phyloP scores from a whole-genome alignment of 2,113 vertebrate species.

The Dicaeum eximium region DNA sequence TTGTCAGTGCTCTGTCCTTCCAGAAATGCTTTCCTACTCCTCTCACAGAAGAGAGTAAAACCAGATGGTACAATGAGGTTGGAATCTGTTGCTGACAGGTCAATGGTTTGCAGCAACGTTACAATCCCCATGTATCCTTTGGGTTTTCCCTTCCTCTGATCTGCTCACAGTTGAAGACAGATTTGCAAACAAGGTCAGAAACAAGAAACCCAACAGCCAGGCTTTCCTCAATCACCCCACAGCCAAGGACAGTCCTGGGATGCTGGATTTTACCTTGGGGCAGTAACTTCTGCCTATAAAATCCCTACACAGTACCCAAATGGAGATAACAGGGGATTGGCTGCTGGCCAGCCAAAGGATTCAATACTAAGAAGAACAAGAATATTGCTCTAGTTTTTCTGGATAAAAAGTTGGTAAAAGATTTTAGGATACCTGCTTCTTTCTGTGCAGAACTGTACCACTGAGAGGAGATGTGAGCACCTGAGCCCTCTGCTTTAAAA shows the following conservation, averaged over 20 bases:
- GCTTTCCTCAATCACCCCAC: background rate
- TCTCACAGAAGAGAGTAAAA: background rate
- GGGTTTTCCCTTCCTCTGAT: constrained; percentile 27
- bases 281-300: background rate
- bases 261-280: background rate
- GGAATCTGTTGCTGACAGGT: background rate
- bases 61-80: background rate
- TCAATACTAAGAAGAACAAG: background rate
- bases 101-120: background rate
- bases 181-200: background rate
- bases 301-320: background rate
- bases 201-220: background rate
- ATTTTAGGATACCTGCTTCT: background rate
- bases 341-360: background rate
- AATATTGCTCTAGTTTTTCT: background rate
- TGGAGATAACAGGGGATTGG: rapidly evolving
- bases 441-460: background rate
- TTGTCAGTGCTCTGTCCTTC: background rate
- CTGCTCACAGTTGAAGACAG: constrained; percentile 20
- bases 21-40: background rate
- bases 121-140: background rate
- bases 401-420: background rate
- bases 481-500: background rate
- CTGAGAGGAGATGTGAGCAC: background rate
- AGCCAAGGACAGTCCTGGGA: background rate